phyloP scores from a whole-genome alignment of 2,888 invertebrate genomes.

The Tromatobia lineatoria region DNA sequence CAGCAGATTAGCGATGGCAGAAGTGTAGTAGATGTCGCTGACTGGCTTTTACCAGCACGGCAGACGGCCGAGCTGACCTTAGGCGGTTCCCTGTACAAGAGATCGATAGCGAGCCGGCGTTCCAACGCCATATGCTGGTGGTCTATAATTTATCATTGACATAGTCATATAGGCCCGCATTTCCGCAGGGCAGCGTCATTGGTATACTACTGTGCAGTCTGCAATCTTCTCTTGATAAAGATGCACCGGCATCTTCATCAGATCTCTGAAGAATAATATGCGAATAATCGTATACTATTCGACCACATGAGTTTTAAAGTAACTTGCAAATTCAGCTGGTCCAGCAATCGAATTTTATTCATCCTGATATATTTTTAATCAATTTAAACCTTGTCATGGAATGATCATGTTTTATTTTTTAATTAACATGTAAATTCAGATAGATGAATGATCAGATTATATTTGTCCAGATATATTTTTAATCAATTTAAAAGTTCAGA shows the following conservation, averaged over 20 bases:
- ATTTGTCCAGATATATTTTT: no score
- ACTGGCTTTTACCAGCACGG: slow-evolving; percentile 26
- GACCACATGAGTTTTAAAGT: no score
- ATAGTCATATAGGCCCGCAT: slow-evolving; percentile 57
- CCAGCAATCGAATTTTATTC: no score
- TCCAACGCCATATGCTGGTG: slow-evolving; percentile 58
- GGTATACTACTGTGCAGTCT: not conserved
- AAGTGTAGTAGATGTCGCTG: slow-evolving; percentile 15
- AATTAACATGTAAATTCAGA: no score
- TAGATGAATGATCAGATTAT: no score
- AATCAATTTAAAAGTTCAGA: no score
- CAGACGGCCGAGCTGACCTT: slow-evolving; percentile 76
- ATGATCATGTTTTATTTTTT: no score
- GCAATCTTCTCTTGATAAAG: slow-evolving; percentile 36
- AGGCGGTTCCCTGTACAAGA: slow-evolving; percentile 71
- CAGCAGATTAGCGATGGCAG: not conserved
- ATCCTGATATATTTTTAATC: no score
- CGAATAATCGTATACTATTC: no score
- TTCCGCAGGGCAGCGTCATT: slow-evolving; percentile 32
- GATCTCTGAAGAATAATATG: no score
- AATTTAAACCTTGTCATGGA: no score
- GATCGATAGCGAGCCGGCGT: slow-evolving; percentile 77
- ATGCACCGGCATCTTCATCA: slow-evolving; percentile 7
- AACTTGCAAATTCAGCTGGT: no score
- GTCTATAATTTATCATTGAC: slow-evolving; percentile 82